Evolutionary conservation across 2,113 vertebrate species (phyloP).

Genomic region (Nipponia nippon): DNA sequence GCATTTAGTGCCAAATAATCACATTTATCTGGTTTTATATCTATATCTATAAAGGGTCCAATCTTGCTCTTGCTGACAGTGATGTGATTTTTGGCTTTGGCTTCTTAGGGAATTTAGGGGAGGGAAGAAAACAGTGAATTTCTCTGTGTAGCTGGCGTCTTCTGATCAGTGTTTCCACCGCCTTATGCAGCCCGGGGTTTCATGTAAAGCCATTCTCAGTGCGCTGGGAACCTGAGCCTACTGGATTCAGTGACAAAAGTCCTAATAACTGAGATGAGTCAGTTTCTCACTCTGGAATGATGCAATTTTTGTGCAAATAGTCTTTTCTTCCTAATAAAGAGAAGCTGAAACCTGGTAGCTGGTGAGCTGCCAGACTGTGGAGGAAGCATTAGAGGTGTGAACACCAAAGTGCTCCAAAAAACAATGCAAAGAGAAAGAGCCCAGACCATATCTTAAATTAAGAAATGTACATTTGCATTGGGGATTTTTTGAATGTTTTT

Average conservation of each 20-base stretch:
- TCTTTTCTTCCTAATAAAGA: not conserved
- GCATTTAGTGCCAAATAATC: not conserved
- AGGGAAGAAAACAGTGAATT: not conserved
- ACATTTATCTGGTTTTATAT: not conserved
- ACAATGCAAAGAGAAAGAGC: not conserved
- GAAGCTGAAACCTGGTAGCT: not conserved
- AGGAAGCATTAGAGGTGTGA: constrained; percentile 35
- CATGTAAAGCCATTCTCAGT: not conserved
- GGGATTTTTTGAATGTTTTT: not conserved
- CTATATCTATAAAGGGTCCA: not conserved
- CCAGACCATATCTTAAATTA: not conserved
- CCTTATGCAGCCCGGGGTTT: not conserved
- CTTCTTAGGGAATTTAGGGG: not conserved
- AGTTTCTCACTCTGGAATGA: not conserved
- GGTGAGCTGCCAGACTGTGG: not conserved
- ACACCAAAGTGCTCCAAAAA: not conserved
- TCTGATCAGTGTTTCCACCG: not conserved
- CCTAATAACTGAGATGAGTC: not conserved
- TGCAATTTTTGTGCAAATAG: not conserved
- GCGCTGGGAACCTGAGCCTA: not conserved
- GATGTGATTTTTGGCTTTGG: not conserved
- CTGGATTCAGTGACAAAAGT: not conserved
- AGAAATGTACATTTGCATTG: not conserved
- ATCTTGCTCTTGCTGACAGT: not conserved
- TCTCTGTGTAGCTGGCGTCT: not conserved